Evolutionary conservation across 2,888 invertebrate genomes (phyloP), one percentile per base, ranked within the genome.

Genomic region (Panorpa germanica): DNA sequence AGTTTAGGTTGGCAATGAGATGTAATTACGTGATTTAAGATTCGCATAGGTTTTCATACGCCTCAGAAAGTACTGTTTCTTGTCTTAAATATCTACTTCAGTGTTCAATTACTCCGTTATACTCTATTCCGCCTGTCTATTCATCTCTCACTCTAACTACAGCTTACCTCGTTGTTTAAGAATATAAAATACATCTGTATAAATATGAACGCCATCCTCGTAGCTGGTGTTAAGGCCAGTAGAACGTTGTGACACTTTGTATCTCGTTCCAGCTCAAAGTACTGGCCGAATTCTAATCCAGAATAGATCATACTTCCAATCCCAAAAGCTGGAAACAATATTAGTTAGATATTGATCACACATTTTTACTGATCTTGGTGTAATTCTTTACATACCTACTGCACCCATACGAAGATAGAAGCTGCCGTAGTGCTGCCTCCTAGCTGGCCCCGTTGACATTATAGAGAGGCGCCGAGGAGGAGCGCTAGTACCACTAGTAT

Each of bases 101-200:
- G 19, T 10, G n/a, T 4, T 28, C 21, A 13, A 8, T 12, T 4
- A 29, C 9, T 23, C n/a, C n/a, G n/a, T n/a, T n/a, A n/a, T n/a
- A n/a, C n/a, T n/a, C n/a, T n/a, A n/a, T n/a, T n/a, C n/a, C n/a
- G n/a, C n/a, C n/a, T n/a, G n/a, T n/a, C n/a, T n/a, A n/a, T n/a
- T n/a, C n/a, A n/a, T n/a, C n/a, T n/a, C n/a, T n/a, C n/a, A n/a
- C n/a, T n/a, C n/a, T n/a, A n/a, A n/a, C n/a, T n/a, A n/a, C n/a
- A 33, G 38, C 56, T 56, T 49, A 88, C 90, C 75, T 91, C 86
- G 51, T 90, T 86, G 55, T 93, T 93, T 35, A 93, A 69, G 61
- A 95, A 95, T 55, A 95, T 88, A 58, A 95, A 95, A 57, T 95
- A 95, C 74, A 95, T 86, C 58, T 95, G 93, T 45, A 90, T 81